phyloP scores from a whole-genome alignment of 2,888 invertebrate species.

The Bugula neritina region DNA sequence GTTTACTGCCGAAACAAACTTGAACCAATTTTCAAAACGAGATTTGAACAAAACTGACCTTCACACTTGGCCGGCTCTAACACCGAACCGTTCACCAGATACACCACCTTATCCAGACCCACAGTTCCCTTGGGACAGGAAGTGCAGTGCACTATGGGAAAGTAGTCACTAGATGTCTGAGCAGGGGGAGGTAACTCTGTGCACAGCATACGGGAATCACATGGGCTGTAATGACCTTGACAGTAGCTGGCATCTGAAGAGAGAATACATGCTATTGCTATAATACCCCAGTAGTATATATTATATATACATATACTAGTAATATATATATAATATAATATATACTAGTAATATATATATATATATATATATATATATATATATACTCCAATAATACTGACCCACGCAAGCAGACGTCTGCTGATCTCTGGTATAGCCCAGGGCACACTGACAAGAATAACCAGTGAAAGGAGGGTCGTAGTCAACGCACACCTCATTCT shows the following conservation, averaged over 20 bases:
- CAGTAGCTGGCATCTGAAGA: neutral
- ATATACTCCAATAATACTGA: too few relatives aligned
- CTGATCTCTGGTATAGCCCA: neutral
- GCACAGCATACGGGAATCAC: conserved; percentile 8
- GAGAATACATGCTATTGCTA: too few relatives aligned
- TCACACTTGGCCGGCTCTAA: neutral
- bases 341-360: too few relatives aligned
- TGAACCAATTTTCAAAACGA: too few relatives aligned
- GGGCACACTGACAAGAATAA: neutral
- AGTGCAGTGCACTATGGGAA: conserved; percentile 10
- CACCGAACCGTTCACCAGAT: neutral
- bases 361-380: too few relatives aligned
- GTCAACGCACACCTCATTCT: neutral
- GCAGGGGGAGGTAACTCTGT: neutral
- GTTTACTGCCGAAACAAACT: too few relatives aligned
- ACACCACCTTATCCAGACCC: neutral
- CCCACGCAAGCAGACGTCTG: neutral
- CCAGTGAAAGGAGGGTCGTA: conserved; percentile 1
- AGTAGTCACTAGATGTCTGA: neutral
- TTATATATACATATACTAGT: too few relatives aligned
- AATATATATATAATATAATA: too few relatives aligned
- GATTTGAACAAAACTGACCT: too few relatives aligned
- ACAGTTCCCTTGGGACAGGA: neutral
- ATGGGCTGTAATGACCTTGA: neutral
- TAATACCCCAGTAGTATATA: too few relatives aligned